Percentiles rank a stretch among this genome's conserved stretches.
These are phyloP conservation scores for Copidosoma aretas DNA, from an alignment of 2,888 invertebrate genomes.

Conservation along the genomic window DNA sequence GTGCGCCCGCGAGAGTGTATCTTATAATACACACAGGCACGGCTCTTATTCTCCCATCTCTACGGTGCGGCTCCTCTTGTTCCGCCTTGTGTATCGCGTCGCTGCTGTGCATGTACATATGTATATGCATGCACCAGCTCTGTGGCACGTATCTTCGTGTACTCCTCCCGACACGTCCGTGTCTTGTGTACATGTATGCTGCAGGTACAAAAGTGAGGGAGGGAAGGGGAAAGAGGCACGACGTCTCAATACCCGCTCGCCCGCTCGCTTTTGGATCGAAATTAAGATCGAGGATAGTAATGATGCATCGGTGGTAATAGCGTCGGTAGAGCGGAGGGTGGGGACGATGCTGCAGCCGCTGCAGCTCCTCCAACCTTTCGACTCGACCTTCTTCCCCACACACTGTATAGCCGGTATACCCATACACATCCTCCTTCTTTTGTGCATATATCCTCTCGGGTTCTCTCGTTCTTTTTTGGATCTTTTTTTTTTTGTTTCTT, in stretches of 20 bases:
- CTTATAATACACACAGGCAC: no score
- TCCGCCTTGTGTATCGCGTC: no score
- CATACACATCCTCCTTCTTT: background rate
- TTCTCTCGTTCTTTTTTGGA: background rate
- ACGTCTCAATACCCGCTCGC: slow-evolving; percentile 29
- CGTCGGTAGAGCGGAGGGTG: background rate
- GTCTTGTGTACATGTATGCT: no score
- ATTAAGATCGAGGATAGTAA: slow-evolving; percentile 40
- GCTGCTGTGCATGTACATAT: no score
- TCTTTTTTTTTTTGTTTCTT: slow-evolving; percentile 7
- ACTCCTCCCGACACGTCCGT: no score
- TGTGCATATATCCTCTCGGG: background rate
- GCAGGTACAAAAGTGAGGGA: background rate
- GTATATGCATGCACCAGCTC: no score
- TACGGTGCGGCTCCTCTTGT: background rate
- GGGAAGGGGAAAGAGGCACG: slow-evolving; percentile 15
- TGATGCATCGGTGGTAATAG: slow-evolving; percentile 28
- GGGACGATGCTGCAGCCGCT: background rate
- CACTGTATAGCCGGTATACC: background rate
- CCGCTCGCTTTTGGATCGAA: slow-evolving; percentile 26
- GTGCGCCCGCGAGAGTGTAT: no score
- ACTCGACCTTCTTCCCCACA: slow-evolving; percentile 29
- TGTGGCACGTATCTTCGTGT: no score
- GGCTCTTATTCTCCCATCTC: background rate
- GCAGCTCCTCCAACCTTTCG: slow-evolving; percentile 20